phyloP scores from a whole-genome alignment of 2,113 vertebrate species.

The Pyrgilauda ruficollis region DNA sequence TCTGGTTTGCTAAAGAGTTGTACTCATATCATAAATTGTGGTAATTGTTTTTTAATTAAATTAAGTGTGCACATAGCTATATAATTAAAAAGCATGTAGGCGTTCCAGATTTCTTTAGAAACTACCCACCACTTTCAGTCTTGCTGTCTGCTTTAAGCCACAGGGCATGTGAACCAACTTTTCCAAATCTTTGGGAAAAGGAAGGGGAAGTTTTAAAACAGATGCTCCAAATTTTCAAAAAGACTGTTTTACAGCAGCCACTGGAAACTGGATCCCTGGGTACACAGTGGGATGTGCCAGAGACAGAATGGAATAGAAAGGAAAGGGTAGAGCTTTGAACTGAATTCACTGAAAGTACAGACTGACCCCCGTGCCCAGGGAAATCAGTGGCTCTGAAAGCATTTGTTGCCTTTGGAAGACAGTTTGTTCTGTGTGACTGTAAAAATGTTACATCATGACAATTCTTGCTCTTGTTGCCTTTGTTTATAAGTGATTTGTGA shows the following conservation, averaged over 20 bases:
- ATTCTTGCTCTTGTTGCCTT: neutral
- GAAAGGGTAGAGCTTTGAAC: neutral
- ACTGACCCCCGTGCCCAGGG: neutral
- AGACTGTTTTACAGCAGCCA: neutral
- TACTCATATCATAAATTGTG: neutral
- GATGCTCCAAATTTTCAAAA: neutral
- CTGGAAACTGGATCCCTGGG: neutral
- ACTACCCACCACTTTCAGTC: neutral
- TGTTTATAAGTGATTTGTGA: neutral
- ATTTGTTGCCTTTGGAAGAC: neutral
- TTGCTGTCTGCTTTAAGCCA: neutral
- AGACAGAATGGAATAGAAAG: neutral
- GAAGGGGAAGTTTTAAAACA: neutral
- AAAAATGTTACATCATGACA: neutral
- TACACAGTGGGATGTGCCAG: neutral
- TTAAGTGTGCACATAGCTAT: neutral
- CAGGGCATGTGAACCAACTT: neutral
- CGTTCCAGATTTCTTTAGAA: neutral
- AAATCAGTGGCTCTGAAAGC: neutral
- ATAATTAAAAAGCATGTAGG: neutral
- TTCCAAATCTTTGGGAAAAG: neutral
- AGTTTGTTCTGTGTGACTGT: neutral
- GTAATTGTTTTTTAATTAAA: conserved; percentile 38
- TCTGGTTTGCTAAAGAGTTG: neutral
- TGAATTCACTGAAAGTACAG: neutral